Conservation (phyloP, 2,797 vertebrate species). For the Bryconaethiops microstoma region DNA sequence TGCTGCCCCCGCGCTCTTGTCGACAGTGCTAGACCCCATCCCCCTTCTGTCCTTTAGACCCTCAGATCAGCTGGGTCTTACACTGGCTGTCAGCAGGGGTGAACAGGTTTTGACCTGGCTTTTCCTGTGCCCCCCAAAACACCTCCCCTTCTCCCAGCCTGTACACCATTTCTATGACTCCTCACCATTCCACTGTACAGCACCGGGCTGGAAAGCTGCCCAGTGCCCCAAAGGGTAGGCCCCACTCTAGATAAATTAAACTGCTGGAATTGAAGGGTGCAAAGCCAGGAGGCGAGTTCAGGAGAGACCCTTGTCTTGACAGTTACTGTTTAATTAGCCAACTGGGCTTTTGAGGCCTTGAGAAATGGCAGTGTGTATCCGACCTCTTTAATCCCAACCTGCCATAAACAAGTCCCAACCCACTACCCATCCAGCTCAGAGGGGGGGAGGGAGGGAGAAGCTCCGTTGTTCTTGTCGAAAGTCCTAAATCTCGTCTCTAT, state of each 20-base stretch:
- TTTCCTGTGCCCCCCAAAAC: conserved; percentile 65
- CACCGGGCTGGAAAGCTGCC: conserved; percentile 63
- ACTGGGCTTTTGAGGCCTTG: conserved; percentile 69
- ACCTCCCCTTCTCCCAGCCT: conserved; percentile 46
- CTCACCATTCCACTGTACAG: conserved; percentile 49
- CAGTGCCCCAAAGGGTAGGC: conserved; percentile 57
- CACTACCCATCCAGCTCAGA: conserved; percentile 50
- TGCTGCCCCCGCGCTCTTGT: conserved; percentile 55
- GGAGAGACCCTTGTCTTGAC: conserved; percentile 59
- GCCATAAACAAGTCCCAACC: conserved; percentile 63
- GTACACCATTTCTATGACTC: conserved; percentile 45
- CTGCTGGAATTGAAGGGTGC: conserved; percentile 60
- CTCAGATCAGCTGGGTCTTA: conserved; percentile 74
- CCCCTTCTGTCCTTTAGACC: conserved; percentile 67
- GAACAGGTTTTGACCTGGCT: conserved; percentile 72
- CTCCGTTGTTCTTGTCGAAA: conserved; percentile 51
- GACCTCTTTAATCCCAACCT: conserved; percentile 69
- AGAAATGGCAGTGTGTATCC: conserved; percentile 68
- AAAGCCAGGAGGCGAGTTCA: conserved; percentile 53
- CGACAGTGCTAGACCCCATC: conserved; percentile 56
- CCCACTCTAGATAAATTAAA: conserved; percentile 76
- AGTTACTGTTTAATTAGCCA: conserved; percentile 76
- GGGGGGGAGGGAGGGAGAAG: conserved; percentile 30
- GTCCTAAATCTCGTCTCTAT: conserved; percentile 53
- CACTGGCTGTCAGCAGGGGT: conserved; percentile 69